Evolutionary conservation across 1,140 invertebrate species (phyloP).

Genomic region (Drosophila eugracilis): DNA sequence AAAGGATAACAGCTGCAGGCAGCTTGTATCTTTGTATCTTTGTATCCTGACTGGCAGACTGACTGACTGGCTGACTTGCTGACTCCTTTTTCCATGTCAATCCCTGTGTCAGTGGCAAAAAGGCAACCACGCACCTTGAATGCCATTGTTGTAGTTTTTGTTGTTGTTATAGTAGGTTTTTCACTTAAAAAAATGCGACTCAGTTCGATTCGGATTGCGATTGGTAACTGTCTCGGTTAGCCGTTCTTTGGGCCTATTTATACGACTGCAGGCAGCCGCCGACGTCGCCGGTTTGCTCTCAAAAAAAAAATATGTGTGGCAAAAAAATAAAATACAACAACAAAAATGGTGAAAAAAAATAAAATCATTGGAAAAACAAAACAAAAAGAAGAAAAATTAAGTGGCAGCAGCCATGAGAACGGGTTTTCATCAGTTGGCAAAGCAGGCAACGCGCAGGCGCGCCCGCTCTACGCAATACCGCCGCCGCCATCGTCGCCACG

Average conservation of each 20-base stretch:
- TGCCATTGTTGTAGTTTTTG: conserved; percentile 58
- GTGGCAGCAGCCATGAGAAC: conserved; percentile 24
- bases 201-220: conserved; percentile 21
- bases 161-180: neutral
- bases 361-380: conserved; percentile 12
- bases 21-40: neutral
- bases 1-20: conserved; percentile 37
- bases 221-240: conserved; percentile 69
- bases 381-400: no score
- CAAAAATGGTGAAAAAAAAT: conserved; percentile 40
- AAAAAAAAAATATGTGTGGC: conserved; percentile 58
- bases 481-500: neutral
- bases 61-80: no score
- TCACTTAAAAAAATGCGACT: conserved; percentile 46
- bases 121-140: conserved; percentile 76
- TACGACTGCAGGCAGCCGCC: conserved; percentile 30
- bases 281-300: conserved; percentile 20
- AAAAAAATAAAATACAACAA: conserved; percentile 17
- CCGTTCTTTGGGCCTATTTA: conserved; percentile 81
- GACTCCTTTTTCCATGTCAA: conserved; percentile 3
- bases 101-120: neutral
- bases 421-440: conserved; percentile 54
- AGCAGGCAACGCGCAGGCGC: conserved; percentile 54
- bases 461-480: conserved; percentile 26
- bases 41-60: no score